Evolutionary conservation across 1,140 invertebrate species (phyloP).

Genomic region (Drosophila mauritiana): DNA sequence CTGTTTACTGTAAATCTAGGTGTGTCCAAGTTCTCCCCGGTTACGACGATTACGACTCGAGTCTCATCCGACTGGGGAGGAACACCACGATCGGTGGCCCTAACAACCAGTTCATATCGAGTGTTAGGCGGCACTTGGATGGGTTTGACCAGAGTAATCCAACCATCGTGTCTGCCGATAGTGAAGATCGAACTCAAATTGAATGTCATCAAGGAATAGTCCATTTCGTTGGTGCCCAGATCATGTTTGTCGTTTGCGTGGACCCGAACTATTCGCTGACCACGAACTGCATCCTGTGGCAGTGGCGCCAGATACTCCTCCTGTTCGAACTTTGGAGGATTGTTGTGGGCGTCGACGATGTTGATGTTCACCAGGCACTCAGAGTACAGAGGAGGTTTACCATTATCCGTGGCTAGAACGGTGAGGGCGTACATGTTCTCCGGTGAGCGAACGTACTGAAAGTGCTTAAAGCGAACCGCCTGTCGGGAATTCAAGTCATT

Average conservation of each 20-base stretch:
- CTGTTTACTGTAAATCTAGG: constrained; percentile 93
- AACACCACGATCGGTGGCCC: constrained; percentile 93
- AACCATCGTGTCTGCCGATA: constrained; percentile 91
- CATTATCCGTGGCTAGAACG: constrained; percentile 95
- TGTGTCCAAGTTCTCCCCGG: constrained; percentile 92
- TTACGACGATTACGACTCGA: constrained; percentile 90
- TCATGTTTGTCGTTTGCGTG: constrained; percentile 91
- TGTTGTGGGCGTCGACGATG: constrained; percentile 95
- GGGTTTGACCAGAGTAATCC: constrained; percentile 89
- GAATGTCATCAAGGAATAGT: constrained; percentile 90
- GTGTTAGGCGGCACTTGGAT: constrained; percentile 86
- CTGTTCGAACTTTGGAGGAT: constrained; percentile 92
- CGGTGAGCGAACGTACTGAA: constrained; percentile 90
- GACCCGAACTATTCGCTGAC: constrained; percentile 90
- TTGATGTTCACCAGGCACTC: constrained; percentile 93
- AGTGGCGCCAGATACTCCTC: constrained; percentile 92
- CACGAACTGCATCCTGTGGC: constrained; percentile 89
- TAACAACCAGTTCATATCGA: constrained; percentile 88
- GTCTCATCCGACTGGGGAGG: constrained; percentile 92
- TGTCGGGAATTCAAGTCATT: neutral
- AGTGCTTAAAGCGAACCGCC: constrained; percentile 91
- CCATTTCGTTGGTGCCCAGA: constrained; percentile 94
- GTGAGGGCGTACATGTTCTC: constrained; percentile 95
- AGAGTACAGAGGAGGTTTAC: constrained; percentile 95
- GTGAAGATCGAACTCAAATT: constrained; percentile 92